phyloP scores from a whole-genome alignment of 1,140 invertebrate genomes.

The Cataglyphis hispanica region DNA sequence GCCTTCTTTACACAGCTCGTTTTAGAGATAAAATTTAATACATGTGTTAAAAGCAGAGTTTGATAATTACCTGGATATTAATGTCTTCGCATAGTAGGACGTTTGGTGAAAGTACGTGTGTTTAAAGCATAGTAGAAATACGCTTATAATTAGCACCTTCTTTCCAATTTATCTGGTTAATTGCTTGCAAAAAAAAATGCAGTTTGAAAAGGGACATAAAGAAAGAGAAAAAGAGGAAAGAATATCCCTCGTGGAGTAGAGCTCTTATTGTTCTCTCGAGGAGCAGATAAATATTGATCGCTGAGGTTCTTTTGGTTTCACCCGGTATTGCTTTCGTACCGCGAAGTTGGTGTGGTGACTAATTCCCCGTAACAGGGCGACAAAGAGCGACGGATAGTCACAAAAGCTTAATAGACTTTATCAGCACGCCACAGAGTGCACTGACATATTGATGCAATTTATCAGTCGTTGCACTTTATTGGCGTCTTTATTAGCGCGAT shows the following conservation, averaged over 20 bases:
- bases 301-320: background rate
- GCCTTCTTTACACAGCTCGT: background rate
- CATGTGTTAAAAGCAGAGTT: background rate
- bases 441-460: conserved; percentile 78
- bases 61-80: background rate
- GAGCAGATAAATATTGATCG: conserved; percentile 23
- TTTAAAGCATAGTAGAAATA: conserved; percentile 11
- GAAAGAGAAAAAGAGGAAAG: background rate
- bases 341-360: conserved; percentile 54
- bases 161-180: conserved; percentile 45
- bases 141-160: background rate
- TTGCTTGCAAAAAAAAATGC: conserved; percentile 16
- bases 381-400: conserved; percentile 75
- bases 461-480: conserved; percentile 65
- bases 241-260: background rate
- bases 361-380: conserved; percentile 74
- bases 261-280: conserved; percentile 2
- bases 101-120: conserved; percentile 32
- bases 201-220: background rate
- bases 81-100: background rate
- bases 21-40: background rate
- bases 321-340: conserved; percentile 41
- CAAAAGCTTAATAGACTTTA: conserved; percentile 81
- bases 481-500: conserved; percentile 36
- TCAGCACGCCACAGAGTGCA: conserved; percentile 67